Evolutionary conservation across 2,113 vertebrate genomes (phyloP).

Genomic region (Riparia riparia): DNA sequence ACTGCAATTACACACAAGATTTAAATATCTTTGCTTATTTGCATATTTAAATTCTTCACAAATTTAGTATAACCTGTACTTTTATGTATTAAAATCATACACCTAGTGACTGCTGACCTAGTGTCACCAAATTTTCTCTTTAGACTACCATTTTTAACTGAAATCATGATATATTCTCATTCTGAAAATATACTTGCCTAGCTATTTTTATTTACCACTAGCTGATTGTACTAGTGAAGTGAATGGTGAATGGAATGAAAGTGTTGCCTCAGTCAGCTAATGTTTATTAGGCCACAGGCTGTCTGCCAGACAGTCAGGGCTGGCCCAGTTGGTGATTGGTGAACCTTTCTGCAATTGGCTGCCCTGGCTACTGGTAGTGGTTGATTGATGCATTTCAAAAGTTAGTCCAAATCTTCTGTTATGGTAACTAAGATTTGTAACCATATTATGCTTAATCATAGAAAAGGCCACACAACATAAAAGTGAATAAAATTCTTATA

Average conservation of each 20-base stretch:
- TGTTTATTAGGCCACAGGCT: background rate
- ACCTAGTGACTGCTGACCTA: background rate
- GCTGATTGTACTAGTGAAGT: background rate
- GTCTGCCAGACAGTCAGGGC: background rate
- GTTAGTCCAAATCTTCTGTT: background rate
- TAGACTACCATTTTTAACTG: background rate
- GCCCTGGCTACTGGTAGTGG: background rate
- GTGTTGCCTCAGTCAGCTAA: background rate
- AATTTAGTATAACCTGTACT: background rate
- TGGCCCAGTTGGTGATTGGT: background rate
- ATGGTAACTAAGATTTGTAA: background rate
- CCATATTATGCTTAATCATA: background rate
- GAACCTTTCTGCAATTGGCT: rapidly evolving
- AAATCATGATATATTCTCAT: background rate
- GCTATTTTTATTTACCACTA: background rate
- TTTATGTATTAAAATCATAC: background rate
- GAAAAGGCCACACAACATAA: background rate
- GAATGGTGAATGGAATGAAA: background rate
- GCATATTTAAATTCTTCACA: background rate
- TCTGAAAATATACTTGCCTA: background rate
- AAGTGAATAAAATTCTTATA: background rate
- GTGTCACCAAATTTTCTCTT: background rate
- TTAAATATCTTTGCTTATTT: background rate
- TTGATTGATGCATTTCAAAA: background rate
- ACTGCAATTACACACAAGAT: background rate